Percentiles rank a stretch among this genome's conserved stretches.
Conservation (phyloP, 2,888 invertebrate species). For the Apocheima hispidaria region DNA sequence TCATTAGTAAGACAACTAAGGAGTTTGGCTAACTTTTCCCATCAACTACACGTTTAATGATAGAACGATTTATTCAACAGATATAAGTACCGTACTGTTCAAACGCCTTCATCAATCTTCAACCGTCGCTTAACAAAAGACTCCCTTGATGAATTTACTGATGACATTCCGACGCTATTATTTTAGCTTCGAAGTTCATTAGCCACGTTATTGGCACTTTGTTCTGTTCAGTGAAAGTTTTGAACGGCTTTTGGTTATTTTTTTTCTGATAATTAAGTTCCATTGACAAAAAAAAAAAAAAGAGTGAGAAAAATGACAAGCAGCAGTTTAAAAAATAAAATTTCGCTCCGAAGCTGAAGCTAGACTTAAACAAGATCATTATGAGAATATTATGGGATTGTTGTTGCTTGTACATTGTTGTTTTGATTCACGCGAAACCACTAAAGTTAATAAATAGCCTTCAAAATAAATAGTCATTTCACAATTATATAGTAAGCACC, state of each 20-base stretch:
- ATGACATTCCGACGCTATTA: slow-evolving; percentile 39
- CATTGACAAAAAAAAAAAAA: no score
- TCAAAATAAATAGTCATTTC: no score
- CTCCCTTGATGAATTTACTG: slow-evolving; percentile 37
- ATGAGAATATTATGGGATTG: no score
- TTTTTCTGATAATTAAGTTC: no score
- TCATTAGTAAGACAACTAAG: not conserved
- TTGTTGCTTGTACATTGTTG: no score
- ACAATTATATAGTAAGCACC: no score
- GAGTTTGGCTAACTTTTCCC: not conserved
- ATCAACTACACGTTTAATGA: not conserved
- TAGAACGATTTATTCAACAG: not conserved
- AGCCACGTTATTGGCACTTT: slow-evolving; percentile 30
- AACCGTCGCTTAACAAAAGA: slow-evolving; percentile 30
- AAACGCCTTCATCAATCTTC: slow-evolving; percentile 29
- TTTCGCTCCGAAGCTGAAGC: no score
- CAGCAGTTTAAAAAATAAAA: no score
- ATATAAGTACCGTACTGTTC: slow-evolving; percentile 1
- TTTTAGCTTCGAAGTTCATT: slow-evolving; percentile 36
- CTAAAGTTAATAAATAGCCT: no score
- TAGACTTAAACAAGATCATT: no score
- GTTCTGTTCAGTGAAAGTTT: slow-evolving; percentile 3
- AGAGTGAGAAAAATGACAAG: no score
- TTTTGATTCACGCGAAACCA: no score
- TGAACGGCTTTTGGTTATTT: not conserved